Evolutionary conservation across 2,797 vertebrate genomes (phyloP), one percentile per base, ranked within the genome.

Genomic region (Sebastes itinus): DNA sequence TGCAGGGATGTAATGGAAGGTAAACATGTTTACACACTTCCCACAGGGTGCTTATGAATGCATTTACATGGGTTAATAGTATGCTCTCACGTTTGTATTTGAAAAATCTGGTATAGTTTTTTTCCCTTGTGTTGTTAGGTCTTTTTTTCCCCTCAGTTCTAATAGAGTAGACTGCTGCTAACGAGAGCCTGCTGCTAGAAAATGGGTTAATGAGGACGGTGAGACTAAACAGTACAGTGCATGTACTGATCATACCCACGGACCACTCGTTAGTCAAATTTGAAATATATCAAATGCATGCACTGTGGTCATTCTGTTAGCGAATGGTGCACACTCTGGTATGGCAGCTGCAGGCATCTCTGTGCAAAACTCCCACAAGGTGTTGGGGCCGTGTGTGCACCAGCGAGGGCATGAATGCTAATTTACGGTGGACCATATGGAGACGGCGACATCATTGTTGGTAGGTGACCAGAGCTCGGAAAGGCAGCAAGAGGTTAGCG

Each of bases 351-450:
- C 68, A 75, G 83, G 75, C 33, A 74, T 52, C 64, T 75, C 69
- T 69, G 38, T 80, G 63, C 61, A 89, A 83, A 87, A 79, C 60
- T 87, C 69, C 38, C 83, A 77, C 27, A 81, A 69, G 66, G 71
- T 78, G 72, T 68, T 75, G 35, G 42, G n/a, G 28, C 56, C 62
- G 3, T 56, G 42, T 72, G 78, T 63, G 62, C 71, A 75, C 35
- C 67, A 67, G 73, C 54, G n/a, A 82, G 55, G 62, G 64, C 55
- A 70, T 64, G 80, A 84, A 91, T 92, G 89, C 85, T 88, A 92
- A 94, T 93, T 92, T 89, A 82, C 80, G 70, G 33, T 12, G 1
- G 71, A 81, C 89, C 93, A 94, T 93, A 94, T 90, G 91, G 90
- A 90, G 88, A 87, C 87, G 84, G 78, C 49, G 52, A 81, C 88